Evolutionary conservation across 2,113 vertebrate genomes (phyloP).

Genomic region (Crotophaga sulcirostris): DNA sequence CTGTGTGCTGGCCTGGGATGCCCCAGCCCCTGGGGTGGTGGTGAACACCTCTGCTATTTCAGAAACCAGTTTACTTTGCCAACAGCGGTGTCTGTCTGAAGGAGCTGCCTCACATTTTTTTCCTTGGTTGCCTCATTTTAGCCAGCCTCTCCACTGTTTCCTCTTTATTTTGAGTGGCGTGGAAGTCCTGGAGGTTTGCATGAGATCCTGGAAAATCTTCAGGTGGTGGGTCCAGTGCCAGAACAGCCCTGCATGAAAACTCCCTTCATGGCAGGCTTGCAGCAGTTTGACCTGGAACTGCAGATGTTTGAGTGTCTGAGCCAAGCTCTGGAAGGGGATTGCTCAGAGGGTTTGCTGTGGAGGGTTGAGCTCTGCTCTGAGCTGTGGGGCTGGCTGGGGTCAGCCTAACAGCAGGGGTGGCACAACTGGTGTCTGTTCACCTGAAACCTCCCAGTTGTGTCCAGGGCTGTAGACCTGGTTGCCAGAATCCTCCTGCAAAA

Average conservation of each 20-base stretch:
- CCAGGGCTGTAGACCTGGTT: neutral
- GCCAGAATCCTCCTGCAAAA: neutral
- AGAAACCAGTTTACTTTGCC: neutral
- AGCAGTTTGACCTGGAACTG: slow-evolving; percentile 6
- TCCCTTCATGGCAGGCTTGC: neutral
- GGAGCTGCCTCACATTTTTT: neutral
- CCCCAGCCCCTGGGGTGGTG: rapidly evolving
- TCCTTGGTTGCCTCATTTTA: neutral
- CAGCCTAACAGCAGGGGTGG: neutral
- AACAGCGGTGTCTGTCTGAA: neutral
- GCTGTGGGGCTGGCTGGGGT: neutral
- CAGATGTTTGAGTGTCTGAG: slow-evolving; percentile 24
- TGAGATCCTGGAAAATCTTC: slow-evolving; percentile 4
- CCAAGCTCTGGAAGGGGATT: neutral
- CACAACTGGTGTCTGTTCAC: neutral
- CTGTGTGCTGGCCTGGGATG: rapidly evolving
- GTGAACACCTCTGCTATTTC: neutral
- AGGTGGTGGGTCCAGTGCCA: slow-evolving; percentile 7
- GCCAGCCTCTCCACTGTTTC: neutral
- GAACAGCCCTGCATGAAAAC: neutral
- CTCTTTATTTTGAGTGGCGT: neutral
- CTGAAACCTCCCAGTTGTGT: neutral
- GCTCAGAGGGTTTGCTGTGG: neutral
- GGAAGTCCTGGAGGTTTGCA: neutral
- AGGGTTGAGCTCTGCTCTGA: neutral